Base-by-base conservation (phyloP, 2,888 invertebrate species). In the Phyllotreta striolata region DNA sequence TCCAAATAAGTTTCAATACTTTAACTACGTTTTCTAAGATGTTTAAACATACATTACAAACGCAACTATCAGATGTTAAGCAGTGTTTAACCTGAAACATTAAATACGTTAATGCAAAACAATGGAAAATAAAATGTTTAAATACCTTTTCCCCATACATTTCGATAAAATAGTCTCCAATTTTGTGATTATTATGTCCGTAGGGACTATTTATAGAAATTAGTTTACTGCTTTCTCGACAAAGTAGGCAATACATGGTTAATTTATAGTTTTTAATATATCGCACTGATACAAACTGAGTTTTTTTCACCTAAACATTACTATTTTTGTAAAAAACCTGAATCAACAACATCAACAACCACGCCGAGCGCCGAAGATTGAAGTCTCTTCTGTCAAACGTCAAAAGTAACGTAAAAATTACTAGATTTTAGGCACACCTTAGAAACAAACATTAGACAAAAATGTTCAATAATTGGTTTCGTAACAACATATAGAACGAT, bases 61-160 rank as follows among this genome's bases (percentile, higher is more conserved):
- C 67, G 34, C 61, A 63, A 56, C 72, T 69, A 8, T 66, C 66
- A 0, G 66, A 56, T 14, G 55, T 44, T 8, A 73, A 43, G 46
- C 71, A 56, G 57, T 44, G 47, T 24, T 55, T 66, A 64, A n/a
- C 24, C 40, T 55, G 34, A 55, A 24, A 39, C 10, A 62, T 47
- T 55, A n/a, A 6, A 1, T 1, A 24, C 39, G 3, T 34, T 55
- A 41, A 57, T 46, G 14, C 35, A 14, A 24, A 37, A 39, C 44
- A 14, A 51, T 44, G 14, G n/a, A 47, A 46, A 4, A 41, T 41
- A 10, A 3, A 7, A 63, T 44, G 1, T 14, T 49, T 24, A 59
- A 9, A 67, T 66, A 74, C 74, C 66, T 70, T 70, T 46, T 61
- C 46, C 52, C 73, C 74, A 54, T 72, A 69, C 61, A 73, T 69